phyloP scores from a whole-genome alignment of 2,113 vertebrate species.

The Mesoclemmys tuberculata region DNA sequence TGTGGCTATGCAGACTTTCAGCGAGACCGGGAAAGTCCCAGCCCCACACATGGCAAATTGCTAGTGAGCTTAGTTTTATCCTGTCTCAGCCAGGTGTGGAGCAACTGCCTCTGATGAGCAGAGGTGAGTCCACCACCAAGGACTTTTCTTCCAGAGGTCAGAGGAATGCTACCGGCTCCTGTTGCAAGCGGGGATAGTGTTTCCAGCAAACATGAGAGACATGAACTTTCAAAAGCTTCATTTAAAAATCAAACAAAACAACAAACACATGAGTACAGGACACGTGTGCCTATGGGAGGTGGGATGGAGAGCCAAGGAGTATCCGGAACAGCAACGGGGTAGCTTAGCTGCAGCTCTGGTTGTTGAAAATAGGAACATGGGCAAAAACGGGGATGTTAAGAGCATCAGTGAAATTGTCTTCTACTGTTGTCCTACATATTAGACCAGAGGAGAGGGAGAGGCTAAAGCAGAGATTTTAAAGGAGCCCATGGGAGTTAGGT shows the following conservation, averaged over 20 bases:
- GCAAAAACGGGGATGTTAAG: slow-evolving; percentile 28
- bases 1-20: background rate
- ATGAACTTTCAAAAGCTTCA: background rate
- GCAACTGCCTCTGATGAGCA: background rate
- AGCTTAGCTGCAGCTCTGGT: background rate
- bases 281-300: background rate
- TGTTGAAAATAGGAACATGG: slow-evolving; percentile 12
- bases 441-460: slow-evolving; percentile 1
- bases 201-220: background rate
- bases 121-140: background rate
- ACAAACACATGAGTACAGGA: background rate
- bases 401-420: slow-evolving; percentile 8
- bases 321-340: background rate
- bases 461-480: slow-evolving; percentile 17
- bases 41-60: background rate
- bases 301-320: background rate
- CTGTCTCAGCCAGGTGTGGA: background rate
- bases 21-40: rapidly evolving
- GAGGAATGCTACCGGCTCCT: background rate
- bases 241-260: background rate
- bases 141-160: background rate
- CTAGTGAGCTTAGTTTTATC: background rate
- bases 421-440: slow-evolving; percentile 9
- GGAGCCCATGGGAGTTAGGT: slow-evolving; percentile 2
- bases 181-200: rapidly evolving